These are phyloP conservation scores for Naja naja DNA, from an alignment of 2,113 vertebrate genomes.

Conservation along the genomic window DNA sequence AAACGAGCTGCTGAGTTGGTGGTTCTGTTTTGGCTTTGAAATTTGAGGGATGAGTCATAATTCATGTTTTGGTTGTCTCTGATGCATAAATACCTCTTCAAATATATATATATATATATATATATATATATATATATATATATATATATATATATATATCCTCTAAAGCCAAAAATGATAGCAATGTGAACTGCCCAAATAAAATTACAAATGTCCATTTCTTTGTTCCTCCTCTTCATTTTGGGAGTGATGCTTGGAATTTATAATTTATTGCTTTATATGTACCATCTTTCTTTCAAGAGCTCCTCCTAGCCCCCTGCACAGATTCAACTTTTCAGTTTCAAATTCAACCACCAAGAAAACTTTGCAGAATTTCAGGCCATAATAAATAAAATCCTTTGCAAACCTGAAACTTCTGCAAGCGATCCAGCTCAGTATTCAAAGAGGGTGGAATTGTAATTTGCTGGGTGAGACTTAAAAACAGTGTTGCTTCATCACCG, in stretches of 20 bases:
- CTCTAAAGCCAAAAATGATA: not conserved
- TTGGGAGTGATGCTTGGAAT: not conserved
- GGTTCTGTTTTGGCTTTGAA: not conserved
- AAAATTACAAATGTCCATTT: not conserved
- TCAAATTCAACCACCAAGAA: not conserved
- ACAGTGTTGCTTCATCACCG: not conserved
- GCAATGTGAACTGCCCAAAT: not conserved
- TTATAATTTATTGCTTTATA: not conserved
- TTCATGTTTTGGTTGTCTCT: not conserved
- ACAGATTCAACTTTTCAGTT: not conserved
- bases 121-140: not conserved
- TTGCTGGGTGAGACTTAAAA: not conserved
- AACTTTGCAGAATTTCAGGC: not conserved
- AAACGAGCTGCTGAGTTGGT: not conserved
- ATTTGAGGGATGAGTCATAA: not conserved
- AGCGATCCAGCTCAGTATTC: fast-evolving
- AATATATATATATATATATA: not conserved
- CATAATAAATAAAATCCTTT: not conserved
- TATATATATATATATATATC: not conserved
- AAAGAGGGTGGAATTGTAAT: not conserved
- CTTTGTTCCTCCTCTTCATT: not conserved
- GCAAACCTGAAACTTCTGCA: not conserved
- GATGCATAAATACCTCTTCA: not conserved
- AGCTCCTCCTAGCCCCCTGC: not conserved
- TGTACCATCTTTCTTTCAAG: not conserved